phyloP scores from a whole-genome alignment of 1,140 invertebrate genomes.

The Homarus americanus region DNA sequence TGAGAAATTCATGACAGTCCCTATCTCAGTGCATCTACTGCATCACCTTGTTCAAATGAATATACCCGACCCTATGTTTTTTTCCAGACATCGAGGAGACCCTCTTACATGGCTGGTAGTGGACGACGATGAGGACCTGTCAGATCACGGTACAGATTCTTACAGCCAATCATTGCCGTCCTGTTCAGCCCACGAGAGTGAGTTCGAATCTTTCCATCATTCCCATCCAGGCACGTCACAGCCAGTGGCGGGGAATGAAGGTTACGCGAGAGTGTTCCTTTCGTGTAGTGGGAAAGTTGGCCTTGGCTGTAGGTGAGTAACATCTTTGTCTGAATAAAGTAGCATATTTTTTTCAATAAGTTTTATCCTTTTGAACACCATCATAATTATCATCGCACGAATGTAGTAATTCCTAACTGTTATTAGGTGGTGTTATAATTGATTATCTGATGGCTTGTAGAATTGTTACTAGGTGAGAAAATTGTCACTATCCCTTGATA shows the following conservation, averaged over 20 bases:
- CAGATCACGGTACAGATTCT: conserved; percentile 54
- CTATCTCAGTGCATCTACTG: no score
- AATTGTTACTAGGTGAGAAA: no score
- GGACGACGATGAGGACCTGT: conserved; percentile 75
- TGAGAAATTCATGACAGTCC: no score
- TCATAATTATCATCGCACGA: no score
- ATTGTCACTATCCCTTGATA: no score
- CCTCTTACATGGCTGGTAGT: conserved; percentile 88
- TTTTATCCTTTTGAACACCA: no score
- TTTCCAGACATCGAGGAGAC: conserved; percentile 83
- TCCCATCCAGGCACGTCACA: neutral
- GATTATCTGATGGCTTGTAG: no score
- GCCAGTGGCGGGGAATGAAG: neutral
- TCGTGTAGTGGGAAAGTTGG: conserved; percentile 69
- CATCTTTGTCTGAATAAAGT: no score
- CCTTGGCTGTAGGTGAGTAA: conserved; percentile 78
- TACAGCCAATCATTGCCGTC: conserved; percentile 76
- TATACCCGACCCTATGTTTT: neutral
- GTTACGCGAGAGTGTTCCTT: conserved; percentile 41
- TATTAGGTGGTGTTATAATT: no score
- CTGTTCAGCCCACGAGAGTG: conserved; percentile 59
- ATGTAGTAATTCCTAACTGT: no score
- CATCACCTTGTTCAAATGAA: no score
- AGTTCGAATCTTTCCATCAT: neutral
- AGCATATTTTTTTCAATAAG: no score